Evolutionary conservation across 2,888 invertebrate species (phyloP), one percentile per base, ranked within the genome.

Genomic region (Tipula vernalis): DNA sequence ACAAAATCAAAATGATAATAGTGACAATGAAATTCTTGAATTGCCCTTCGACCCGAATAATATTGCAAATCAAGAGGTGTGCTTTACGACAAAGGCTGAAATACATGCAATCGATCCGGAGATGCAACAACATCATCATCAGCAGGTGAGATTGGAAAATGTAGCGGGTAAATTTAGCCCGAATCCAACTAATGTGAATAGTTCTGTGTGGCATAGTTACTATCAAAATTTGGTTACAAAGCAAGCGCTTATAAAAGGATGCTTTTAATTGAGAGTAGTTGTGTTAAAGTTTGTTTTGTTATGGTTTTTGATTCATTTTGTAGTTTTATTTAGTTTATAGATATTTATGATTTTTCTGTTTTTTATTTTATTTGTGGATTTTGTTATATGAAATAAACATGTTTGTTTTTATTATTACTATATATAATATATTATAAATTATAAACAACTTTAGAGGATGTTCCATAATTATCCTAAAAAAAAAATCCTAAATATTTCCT

Each of bases 191-290:
- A 42, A 85, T 18, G 12, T 42, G 13, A 42, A 85, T 42, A 44
- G 85, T 85, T 18, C 10, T 13, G 86, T 92, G 88, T 93, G 93
- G 93, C 92, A 91, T 88, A 92, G 91, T 89, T 93, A 92, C 88
- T 90, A 90, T 89, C 92, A 92, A 88, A 91, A 91, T 88, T 92
- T 92, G 88, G 92, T 93, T 89, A 93, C 93, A 89, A 93, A 93
- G 89, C 93, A 93, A 90, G 93, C 93, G 88, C 92, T 94, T 89
- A 36, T 84, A 15, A 93, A 93, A 91, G 92, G 93, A 88, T 93
- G 93, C 90, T 91, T 93, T 89, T 93, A 89, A 89, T 39, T 85
- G 36, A 87, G 1, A 39, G 39, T 41, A 44, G 15, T 28, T 85
- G 44, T 85, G 41, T 84, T 84, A 84, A 41, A 84, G 84, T 84